Conservation (phyloP, 2,797 vertebrate genomes). For the Manis crassicaudata region DNA sequence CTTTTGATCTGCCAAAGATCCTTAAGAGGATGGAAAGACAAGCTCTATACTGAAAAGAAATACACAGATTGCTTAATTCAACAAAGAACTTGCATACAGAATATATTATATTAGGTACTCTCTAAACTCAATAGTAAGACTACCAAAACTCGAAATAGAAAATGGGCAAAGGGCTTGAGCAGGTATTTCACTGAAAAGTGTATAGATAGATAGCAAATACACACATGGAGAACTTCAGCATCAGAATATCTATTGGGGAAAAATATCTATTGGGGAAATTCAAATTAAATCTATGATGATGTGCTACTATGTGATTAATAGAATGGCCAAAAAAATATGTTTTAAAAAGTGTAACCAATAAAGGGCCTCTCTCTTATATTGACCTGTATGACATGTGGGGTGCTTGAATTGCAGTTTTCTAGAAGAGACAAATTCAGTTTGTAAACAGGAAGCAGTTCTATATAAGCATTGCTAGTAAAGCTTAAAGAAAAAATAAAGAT, state of each 20-base stretch:
- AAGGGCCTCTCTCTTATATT: neutral
- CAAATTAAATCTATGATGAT: neutral
- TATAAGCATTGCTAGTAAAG: neutral
- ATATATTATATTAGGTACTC: neutral
- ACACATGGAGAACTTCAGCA: neutral
- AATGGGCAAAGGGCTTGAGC: neutral
- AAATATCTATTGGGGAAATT: neutral
- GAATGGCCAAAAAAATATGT: neutral
- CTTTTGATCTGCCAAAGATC: neutral
- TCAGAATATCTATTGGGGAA: neutral
- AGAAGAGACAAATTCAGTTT: slow-evolving; percentile 11
- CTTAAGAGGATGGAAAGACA: neutral
- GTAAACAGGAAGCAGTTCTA: neutral
- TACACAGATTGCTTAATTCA: neutral
- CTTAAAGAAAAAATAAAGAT: neutral
- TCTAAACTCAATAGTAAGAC: neutral
- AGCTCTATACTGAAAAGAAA: neutral
- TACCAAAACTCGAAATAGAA: neutral
- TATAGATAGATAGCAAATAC: neutral
- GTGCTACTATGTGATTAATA: neutral
- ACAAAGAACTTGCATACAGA: neutral
- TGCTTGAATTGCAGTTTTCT: slow-evolving; percentile 12
- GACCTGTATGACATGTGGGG: neutral
- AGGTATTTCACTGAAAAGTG: neutral
- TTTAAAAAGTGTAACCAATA: neutral